A percentile compares a stretch with the other conserved stretches of the same genome.
Conservation (phyloP, 92 coral and sea anemone species). For the Palythoa grandis region DNA sequence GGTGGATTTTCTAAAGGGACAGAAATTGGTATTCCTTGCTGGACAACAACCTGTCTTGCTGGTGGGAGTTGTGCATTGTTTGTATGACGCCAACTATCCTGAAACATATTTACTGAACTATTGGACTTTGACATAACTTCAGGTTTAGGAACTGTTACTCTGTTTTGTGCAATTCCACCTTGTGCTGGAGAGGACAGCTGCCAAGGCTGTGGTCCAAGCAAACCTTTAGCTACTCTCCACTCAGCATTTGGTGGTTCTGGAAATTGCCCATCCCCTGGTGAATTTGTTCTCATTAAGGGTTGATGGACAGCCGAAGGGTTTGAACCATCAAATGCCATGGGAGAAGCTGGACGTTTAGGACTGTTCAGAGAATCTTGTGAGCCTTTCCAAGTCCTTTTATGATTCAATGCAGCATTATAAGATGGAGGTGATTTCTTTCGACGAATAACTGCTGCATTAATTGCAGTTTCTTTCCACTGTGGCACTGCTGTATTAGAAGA, state of each 20-base stretch:
- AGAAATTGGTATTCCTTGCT: constrained; percentile 45
- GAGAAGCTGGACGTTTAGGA: constrained; percentile 80
- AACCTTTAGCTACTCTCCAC: constrained; percentile 69
- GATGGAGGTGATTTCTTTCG: constrained; percentile 82
- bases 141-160: background rate
- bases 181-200: constrained; percentile 43
- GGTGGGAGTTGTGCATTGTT: constrained; percentile 37
- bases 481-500: constrained; percentile 49
- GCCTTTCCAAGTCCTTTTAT: constrained; percentile 79
- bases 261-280: constrained; percentile 42
- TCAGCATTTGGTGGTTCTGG: constrained; percentile 72
- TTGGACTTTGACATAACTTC: constrained; percentile 7
- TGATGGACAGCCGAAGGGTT: constrained; percentile 31
- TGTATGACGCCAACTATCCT: constrained; percentile 71
- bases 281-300: constrained; percentile 48
- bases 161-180: constrained; percentile 40
- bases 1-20: constrained; percentile 34
- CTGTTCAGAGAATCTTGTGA: constrained; percentile 77
- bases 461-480: constrained; percentile 44
- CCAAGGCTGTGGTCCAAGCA: constrained; percentile 61
- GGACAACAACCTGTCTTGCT: constrained; percentile 51
- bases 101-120: constrained; percentile 63
- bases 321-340: constrained; percentile 60
- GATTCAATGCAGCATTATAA: constrained; percentile 68
- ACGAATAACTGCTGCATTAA: constrained; percentile 27